Evolutionary conservation across 2,888 invertebrate species (phyloP).

Genomic region (Smittia aterrima): DNA sequence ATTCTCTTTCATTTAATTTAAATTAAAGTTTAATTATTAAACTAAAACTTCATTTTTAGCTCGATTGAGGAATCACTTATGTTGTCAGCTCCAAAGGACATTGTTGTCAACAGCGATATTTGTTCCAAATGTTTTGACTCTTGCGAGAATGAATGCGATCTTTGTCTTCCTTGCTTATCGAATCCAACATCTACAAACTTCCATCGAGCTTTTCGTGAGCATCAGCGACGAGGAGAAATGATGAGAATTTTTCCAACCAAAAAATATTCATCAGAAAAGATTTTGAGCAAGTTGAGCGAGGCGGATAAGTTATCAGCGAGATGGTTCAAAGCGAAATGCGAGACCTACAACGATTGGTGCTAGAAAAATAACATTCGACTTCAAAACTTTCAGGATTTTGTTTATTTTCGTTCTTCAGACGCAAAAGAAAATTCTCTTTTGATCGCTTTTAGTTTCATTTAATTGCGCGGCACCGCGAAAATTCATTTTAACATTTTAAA

Average conservation of each 20-base stretch:
- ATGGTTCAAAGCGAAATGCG: slow-evolving; percentile 27
- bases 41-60: background rate
- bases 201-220: slow-evolving; percentile 7
- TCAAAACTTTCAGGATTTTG: background rate
- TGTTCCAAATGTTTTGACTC: background rate
- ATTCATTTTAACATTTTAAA: too few species aligned
- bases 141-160: background rate
- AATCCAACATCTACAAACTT: background rate
- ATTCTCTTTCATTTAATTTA: too few species aligned
- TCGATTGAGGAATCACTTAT: background rate
- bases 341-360: background rate
- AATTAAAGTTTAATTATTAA: background rate
- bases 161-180: slow-evolving; percentile 18
- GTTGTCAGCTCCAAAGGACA: background rate
- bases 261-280: background rate
- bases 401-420: slow-evolving; percentile 1
- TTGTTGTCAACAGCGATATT: background rate
- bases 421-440: slow-evolving; percentile 7
- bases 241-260: background rate
- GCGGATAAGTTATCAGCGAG: background rate
- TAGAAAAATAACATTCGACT: background rate
- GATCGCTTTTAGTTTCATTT: background rate
- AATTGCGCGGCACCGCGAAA: too few species aligned
- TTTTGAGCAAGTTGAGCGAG: background rate
- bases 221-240: slow-evolving; percentile 20